A percentile compares a stretch with the other conserved stretches of the same genome.
These are phyloP conservation scores for Oryzaephilus surinamensis DNA, from an alignment of 1,140 invertebrate genomes.

Conservation along the genomic window DNA sequence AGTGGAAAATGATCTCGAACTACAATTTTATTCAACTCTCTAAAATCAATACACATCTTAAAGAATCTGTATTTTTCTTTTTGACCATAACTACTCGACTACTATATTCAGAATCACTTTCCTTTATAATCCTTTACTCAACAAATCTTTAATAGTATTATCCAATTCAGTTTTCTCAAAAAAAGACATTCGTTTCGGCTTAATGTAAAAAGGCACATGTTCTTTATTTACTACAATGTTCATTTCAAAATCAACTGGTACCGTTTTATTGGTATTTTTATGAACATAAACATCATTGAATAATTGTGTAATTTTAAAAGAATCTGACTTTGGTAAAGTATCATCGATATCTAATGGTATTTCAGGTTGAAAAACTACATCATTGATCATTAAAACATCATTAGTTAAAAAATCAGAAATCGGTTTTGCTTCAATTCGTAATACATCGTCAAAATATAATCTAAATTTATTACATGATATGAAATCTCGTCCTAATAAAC, in stretches of 20 bases:
- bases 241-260: constrained; percentile 11
- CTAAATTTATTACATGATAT: neutral
- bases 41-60: constrained; percentile 43
- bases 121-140: constrained; percentile 25
- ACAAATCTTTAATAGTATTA: constrained; percentile 27
- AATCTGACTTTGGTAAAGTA: neutral
- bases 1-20: constrained; percentile 28
- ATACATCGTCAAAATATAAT: constrained; percentile 1
- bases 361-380: too few species aligned
- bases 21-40: constrained; percentile 36
- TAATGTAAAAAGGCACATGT: constrained; percentile 23
- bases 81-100: constrained; percentile 38
- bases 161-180: constrained; percentile 23
- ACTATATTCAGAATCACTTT: constrained; percentile 33
- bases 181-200: constrained; percentile 24
- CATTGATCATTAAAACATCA: neutral
- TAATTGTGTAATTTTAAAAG: neutral
- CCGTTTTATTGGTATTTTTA: neutral
- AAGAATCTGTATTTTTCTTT: constrained; percentile 39
- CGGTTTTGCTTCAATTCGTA: neutral
- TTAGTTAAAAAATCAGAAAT: neutral
- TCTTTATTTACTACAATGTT: constrained; percentile 9
- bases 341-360: too few species aligned
- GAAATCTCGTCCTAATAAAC: constrained; percentile 2
- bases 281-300: neutral